Base-by-base conservation (phyloP, 2,888 invertebrate genomes). In the Stictocephala bisonia region DNA sequence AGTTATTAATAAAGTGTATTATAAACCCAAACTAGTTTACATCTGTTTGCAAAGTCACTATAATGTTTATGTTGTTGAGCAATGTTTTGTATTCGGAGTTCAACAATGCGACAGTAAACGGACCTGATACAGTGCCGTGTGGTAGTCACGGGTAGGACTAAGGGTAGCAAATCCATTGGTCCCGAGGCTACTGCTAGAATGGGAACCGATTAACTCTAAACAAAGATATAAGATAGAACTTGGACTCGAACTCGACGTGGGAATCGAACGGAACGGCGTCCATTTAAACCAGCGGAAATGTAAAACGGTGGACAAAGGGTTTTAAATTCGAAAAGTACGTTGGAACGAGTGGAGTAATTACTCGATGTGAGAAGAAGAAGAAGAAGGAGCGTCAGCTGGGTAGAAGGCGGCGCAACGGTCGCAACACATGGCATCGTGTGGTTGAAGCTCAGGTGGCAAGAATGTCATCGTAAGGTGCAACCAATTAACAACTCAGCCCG, bases 301-400 rank as follows among this genome's bases (percentile, higher is more conserved):
- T 60, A 60, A 51, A 60, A 40, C 60, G 60, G 22, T 40, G 24
- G 22, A 60, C 60, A 60, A 60, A 60, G 60, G 60, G 60, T 35
- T 60, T 60, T 60, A 60, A 60, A 60, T 60, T 60, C 40, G 60
- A 60, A 60, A 60, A 60, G 40, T 60, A 60, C 60, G 60, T 60
- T 60, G 60, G 40, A 60, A 60, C 56, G 60, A 40, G 60, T 40
- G 60, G 40, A 29, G 60, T 60, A 60, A 60, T 60, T 60, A 60
- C 60, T 60, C 40, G 40, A 60, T 60, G 60, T 26, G 60, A 60
- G 60, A 35, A 24, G 4, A 26, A 60, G 60, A 60, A 2, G 40
- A 20, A 2, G 40, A 20, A 31, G 60, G 31, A 15, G 60, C 60
- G 60, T 60, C 60, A 60, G 60, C 40, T 60, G 60, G 3, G 60